Percentiles rank a stretch among this genome's conserved stretches.
phyloP scores from a whole-genome alignment of 2,797 vertebrate genomes.

The Arvicola amphibius region DNA sequence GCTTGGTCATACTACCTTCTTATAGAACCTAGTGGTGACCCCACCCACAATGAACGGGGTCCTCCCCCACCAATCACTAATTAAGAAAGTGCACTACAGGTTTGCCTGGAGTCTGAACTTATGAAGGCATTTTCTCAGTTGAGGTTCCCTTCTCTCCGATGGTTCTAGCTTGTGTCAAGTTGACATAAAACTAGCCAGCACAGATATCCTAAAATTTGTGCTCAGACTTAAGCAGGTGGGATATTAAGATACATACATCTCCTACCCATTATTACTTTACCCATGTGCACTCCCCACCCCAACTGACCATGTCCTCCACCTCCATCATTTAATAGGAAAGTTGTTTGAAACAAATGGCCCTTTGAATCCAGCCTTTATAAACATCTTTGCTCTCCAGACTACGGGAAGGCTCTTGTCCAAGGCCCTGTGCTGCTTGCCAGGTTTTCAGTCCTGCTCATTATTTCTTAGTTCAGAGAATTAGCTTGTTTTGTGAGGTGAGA shows the following conservation, averaged over 20 bases:
- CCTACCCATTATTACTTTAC: neutral
- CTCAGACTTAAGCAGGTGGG: neutral
- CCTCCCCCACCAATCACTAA: neutral
- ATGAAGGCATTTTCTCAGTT: neutral
- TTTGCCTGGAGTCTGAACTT: neutral
- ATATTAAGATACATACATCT: neutral
- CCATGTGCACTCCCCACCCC: neutral
- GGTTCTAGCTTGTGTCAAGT: neutral
- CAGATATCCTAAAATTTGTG: neutral
- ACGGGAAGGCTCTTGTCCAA: neutral
- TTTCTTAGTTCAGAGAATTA: conserved; percentile 64
- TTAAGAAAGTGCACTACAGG: neutral
- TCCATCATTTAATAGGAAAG: neutral
- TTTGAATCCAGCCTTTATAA: neutral
- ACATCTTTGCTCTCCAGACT: neutral
- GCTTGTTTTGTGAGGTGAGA: conserved; percentile 54
- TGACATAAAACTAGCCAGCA: neutral
- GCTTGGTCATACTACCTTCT: neutral
- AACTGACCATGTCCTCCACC: neutral
- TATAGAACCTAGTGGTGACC: neutral
- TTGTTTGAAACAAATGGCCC: neutral
- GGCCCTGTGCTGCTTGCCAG: neutral
- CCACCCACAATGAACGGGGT: no score
- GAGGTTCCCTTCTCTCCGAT: neutral
- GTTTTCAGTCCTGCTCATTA: conserved; percentile 36